These are phyloP conservation scores for Porites evermanni DNA, from an alignment of 92 coral and sea anemone genomes.

Conservation along the genomic window DNA sequence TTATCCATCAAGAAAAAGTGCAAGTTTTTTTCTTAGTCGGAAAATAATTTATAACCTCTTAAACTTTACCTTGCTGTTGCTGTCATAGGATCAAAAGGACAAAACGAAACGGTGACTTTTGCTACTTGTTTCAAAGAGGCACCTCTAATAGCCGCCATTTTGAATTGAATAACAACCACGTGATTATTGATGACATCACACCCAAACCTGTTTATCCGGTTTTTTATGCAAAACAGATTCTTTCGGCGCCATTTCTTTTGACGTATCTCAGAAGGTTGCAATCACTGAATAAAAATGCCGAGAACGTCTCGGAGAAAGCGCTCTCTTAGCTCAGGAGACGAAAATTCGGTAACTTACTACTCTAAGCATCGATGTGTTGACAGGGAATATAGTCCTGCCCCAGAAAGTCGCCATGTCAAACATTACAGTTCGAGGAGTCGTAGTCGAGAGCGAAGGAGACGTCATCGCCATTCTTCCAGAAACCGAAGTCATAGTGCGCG, in stretches of 20 bases:
- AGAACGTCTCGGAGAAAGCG: slow-evolving; percentile 75
- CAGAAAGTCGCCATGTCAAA: slow-evolving; percentile 51
- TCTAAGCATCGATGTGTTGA: slow-evolving; percentile 64
- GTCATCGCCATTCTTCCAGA: slow-evolving; percentile 58
- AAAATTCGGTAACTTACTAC: slow-evolving; percentile 59
- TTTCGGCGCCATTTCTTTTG: slow-evolving; percentile 24
- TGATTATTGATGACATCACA: slow-evolving; percentile 29
- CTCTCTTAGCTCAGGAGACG: slow-evolving; percentile 70
- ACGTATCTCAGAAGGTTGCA: not conserved
- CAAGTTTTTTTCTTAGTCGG: no score
- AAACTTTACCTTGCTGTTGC: slow-evolving; percentile 83
- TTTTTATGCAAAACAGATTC: not conserved
- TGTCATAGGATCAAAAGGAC: slow-evolving; percentile 89
- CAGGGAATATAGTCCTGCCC: slow-evolving; percentile 41
- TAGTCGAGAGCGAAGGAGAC: slow-evolving; percentile 72
- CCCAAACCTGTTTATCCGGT: slow-evolving; percentile 68
- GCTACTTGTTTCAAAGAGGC: slow-evolving; percentile 83
- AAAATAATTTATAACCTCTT: not conserved
- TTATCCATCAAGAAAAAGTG: no score
- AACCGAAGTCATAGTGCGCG: slow-evolving; percentile 73
- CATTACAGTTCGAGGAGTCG: slow-evolving; percentile 70
- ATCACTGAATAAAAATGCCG: slow-evolving; percentile 67
- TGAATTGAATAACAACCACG: slow-evolving; percentile 40
- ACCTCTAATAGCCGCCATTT: slow-evolving; percentile 96
- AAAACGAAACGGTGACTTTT: slow-evolving; percentile 83